These are phyloP conservation scores for Lasioglossum villosulum DNA, from an alignment of 2,888 invertebrate species.

Conservation along the genomic window DNA sequence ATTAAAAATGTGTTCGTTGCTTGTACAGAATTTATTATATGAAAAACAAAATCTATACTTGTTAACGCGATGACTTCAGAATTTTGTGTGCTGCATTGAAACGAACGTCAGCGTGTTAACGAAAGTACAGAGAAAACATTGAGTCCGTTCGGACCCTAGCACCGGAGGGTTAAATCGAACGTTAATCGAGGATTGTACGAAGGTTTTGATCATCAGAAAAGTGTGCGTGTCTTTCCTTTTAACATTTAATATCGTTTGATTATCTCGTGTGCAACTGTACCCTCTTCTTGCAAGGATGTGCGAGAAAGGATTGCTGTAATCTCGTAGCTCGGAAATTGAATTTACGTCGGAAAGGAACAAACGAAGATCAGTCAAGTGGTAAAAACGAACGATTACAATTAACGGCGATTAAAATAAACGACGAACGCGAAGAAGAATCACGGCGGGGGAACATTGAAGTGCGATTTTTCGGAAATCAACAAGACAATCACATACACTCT, in stretches of 20 bases:
- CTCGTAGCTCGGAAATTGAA: background rate
- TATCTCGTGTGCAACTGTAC: background rate
- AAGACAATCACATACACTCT: background rate
- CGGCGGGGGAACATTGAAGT: slow-evolving; percentile 6
- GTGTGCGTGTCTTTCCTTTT: background rate
- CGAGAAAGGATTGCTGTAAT: background rate
- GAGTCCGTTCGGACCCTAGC: background rate
- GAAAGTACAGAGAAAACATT: background rate
- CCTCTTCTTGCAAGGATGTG: background rate
- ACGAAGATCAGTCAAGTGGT: slow-evolving; percentile 43
- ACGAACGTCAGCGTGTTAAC: background rate
- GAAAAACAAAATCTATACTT: background rate
- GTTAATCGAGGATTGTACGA: background rate
- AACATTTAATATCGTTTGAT: background rate
- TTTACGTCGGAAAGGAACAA: slow-evolving; percentile 20
- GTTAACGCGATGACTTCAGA: background rate
- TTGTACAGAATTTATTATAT: background rate
- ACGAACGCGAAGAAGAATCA: background rate
- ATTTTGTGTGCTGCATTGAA: background rate
- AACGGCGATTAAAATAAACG: slow-evolving; percentile 22
- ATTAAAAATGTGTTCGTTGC: background rate
- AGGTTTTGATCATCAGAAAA: background rate
- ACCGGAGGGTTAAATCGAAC: background rate
- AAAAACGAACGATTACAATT: slow-evolving; percentile 39
- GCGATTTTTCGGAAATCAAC: background rate